Evolutionary conservation across 2,797 vertebrate genomes (phyloP).

Genomic region (Molossus molossus): DNA sequence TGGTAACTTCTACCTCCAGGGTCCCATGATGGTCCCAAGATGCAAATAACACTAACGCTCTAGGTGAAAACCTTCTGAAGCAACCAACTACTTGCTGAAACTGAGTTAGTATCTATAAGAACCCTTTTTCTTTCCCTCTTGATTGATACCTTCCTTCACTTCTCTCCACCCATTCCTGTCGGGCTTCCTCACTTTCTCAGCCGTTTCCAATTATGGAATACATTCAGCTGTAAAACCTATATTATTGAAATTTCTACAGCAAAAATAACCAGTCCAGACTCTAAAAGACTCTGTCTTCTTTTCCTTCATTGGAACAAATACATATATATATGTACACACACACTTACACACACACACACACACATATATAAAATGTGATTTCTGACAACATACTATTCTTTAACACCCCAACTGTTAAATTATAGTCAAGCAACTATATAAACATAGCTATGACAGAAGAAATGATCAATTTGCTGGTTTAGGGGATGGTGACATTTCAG

Average conservation of each 20-base stretch:
- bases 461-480: slow-evolving; percentile 42
- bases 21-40: slow-evolving; percentile 16
- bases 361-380: slow-evolving; percentile 21
- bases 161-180: not conserved
- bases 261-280: slow-evolving; percentile 43
- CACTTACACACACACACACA: no score
- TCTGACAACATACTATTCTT: slow-evolving; percentile 30
- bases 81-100: not conserved
- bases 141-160: not conserved
- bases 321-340: not conserved
- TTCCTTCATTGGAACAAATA: slow-evolving; percentile 36
- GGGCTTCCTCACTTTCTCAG: slow-evolving; percentile 5
- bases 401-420: slow-evolving; percentile 56
- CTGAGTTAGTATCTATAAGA: not conserved
- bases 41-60: slow-evolving; percentile 36
- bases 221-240: slow-evolving; percentile 42
- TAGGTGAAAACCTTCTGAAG: slow-evolving; percentile 27
- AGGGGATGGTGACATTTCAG: slow-evolving; percentile 40
- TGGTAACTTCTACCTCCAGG: slow-evolving; percentile 15
- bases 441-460: slow-evolving; percentile 33
- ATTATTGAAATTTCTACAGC: slow-evolving; percentile 51
- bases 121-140: not conserved
- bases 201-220: slow-evolving; percentile 53
- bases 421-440: slow-evolving; percentile 45
- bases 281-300: slow-evolving; percentile 54